Base-by-base conservation (phyloP, 2,797 vertebrate genomes). In the Fistularia tabacaria region DNA sequence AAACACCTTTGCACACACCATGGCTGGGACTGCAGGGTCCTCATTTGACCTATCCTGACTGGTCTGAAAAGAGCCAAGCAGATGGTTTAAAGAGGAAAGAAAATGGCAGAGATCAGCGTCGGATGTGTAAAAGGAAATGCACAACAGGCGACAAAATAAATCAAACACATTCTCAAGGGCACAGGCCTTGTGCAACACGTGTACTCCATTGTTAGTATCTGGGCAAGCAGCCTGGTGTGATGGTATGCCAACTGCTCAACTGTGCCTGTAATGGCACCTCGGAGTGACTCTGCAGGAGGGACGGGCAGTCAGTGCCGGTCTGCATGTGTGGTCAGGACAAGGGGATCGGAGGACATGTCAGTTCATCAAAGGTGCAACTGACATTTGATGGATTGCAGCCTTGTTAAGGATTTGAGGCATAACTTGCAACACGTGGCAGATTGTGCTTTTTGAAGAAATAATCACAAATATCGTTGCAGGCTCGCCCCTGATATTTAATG, bases 201-300 rank as follows among this genome's bases (percentile, higher is more conserved):
- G 62, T 68, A 65, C 64, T 88, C 80, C 6, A 90, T 92, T 82
- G 91, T 73, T 61, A 93, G 86, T 45, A 90, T 79, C 66, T 90
- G 85, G 67, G 91, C 89, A 51, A 82, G 79, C 46, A 87, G 86
- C 51, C 77, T 81, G 51, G 90, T 73, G 12, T 85, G 89, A 69
- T 89, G 88, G 58, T 88, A 90, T 1, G 91, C 92, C 86, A 94
- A 89, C 88, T 94, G 91, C 76, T 92, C 90, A 48, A 87, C 92
- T 85, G 90, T 91, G 66, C 88, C 88, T 3, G 79, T 90, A 76
- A 39, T 81, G 57, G 88, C 85, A 52, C 87, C 89, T 46, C 65
- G 57, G 63, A 89, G 82, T 38, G 69, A 73, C 54, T 85, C 91
- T 81, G 70, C 70, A 25, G 65, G 75, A 52, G 74, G 71, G 49